Percentiles rank a stretch among this genome's conserved stretches.
phyloP scores from a whole-genome alignment of 1,140 invertebrate species.

The Hylaeus volcanicus region DNA sequence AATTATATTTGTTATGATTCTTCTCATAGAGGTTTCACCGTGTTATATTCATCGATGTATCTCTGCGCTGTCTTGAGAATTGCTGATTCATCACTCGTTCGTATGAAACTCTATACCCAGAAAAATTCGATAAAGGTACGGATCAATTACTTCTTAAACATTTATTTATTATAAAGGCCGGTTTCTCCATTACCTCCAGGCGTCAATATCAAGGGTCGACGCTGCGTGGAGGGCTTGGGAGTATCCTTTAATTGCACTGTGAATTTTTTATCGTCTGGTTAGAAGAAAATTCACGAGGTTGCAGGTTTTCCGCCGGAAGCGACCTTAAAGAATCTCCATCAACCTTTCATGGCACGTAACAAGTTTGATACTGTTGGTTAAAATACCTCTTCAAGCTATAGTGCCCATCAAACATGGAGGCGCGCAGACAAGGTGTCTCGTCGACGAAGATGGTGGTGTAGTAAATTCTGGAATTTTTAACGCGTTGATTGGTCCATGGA shows the following conservation, averaged over 20 bases:
- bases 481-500: too few species aligned
- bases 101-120: too few species aligned
- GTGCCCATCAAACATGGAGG: neutral
- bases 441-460: too few species aligned
- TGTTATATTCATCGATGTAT: too few species aligned
- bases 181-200: neutral
- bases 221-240: neutral
- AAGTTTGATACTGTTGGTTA: conserved; percentile 4
- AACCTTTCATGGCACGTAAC: neutral
- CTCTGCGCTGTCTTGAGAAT: too few species aligned
- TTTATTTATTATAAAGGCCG: neutral
- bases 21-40: too few species aligned
- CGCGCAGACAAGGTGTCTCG: too few species aligned
- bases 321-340: neutral
- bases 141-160: too few species aligned
- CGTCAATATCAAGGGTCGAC: neutral
- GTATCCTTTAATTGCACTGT: conserved; percentile 14
- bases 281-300: neutral
- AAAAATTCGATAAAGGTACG: too few species aligned
- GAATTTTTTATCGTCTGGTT: conserved; percentile 29
- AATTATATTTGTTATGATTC: too few species aligned
- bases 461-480: too few species aligned
- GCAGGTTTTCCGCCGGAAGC: neutral
- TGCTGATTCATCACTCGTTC: too few species aligned
- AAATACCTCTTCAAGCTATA: neutral